These are phyloP conservation scores for Ivindomyrus marchei DNA, from an alignment of 2,113 vertebrate genomes.

Conservation along the genomic window DNA sequence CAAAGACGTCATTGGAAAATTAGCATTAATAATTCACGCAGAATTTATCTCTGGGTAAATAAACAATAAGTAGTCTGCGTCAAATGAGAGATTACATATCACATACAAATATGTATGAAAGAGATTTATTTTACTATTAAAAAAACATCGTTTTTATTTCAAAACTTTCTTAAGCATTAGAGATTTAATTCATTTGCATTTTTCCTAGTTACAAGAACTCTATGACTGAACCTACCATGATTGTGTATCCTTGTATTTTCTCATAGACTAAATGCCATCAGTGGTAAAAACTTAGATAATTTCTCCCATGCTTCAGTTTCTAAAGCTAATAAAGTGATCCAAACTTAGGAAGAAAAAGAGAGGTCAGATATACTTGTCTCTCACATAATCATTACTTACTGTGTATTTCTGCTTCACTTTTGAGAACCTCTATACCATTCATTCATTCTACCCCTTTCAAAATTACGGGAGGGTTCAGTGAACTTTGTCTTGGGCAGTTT, in stretches of 20 bases:
- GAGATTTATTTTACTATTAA: not conserved
- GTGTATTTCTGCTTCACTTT: not conserved
- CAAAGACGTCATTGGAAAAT: conserved; percentile 11
- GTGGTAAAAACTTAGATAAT: not conserved
- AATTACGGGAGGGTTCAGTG: not conserved
- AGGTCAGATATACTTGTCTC: not conserved
- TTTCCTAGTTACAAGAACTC: not conserved
- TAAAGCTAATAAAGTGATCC: not conserved
- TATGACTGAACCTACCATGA: not conserved
- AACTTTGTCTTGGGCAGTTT: conserved; percentile 1
- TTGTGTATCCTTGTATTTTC: not conserved
- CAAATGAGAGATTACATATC: not conserved
- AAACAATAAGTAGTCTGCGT: not conserved
- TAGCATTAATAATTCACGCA: not conserved
- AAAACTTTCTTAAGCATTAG: not conserved
- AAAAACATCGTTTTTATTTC: not conserved
- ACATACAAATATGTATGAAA: not conserved
- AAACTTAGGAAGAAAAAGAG: not conserved
- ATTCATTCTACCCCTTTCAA: not conserved
- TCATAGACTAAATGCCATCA: not conserved
- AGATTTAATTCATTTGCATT: not conserved
- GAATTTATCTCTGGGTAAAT: not conserved
- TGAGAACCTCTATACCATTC: not conserved
- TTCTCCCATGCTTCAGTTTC: not conserved
- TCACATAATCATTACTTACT: not conserved